Conservation (phyloP, 2,888 invertebrate species). For the Brachypalpus laphriformis region DNA sequence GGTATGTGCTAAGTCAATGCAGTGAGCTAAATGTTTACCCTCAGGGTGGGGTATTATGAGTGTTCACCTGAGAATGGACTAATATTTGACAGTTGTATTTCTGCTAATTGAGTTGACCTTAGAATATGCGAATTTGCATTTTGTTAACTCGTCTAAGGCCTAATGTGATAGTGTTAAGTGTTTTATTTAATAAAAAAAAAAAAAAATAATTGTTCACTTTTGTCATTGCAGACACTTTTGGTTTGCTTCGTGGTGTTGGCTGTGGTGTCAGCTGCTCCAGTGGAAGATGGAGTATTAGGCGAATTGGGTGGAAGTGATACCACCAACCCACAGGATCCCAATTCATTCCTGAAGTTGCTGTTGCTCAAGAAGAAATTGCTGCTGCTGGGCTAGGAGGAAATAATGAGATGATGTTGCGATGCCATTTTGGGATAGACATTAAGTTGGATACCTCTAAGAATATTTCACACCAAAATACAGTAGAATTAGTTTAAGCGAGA, state of each 20-base stretch:
- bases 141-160: not conserved
- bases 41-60: constrained; percentile 21
- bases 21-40: constrained; percentile 11
- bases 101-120: constrained; percentile 25
- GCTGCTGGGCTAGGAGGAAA: constrained; percentile 40
- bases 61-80: not conserved
- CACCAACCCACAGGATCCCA: constrained; percentile 56
- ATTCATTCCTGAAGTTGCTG: constrained; percentile 53
- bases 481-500: constrained; percentile 28
- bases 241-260: constrained; percentile 56
- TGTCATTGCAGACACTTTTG: constrained; percentile 59
- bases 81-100: constrained; percentile 11
- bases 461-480: constrained; percentile 29
- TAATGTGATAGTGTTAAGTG: constrained; percentile 36
- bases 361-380: constrained; percentile 63
- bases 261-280: constrained; percentile 50
- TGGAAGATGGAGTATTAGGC: constrained; percentile 54
- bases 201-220: too few relatives aligned
- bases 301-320: constrained; percentile 50
- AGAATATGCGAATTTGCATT: not conserved
- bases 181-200: not conserved
- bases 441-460: constrained; percentile 31
- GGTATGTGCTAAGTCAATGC: constrained; percentile 53
- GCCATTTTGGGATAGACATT: constrained; percentile 43
- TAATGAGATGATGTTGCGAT: not conserved